Evolutionary conservation across 2,888 invertebrate genomes (phyloP), one percentile per base, ranked within the genome.

Genomic region (Neria commutata): DNA sequence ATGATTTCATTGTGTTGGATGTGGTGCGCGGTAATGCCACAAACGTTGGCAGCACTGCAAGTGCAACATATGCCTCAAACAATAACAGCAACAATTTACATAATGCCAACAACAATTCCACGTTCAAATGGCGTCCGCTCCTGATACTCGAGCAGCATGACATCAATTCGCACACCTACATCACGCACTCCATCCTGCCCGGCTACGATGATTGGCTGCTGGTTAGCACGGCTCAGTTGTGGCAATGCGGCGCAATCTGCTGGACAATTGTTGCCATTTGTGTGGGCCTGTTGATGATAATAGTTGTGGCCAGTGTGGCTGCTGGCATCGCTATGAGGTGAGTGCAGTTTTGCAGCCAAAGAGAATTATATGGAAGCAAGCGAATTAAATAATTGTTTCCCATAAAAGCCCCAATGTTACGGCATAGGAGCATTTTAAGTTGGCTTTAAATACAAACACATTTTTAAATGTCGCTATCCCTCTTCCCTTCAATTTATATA

Each of bases 1-100:
- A 76, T 63, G 82, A 82, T 74, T 82, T 82, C 60, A 71, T 82
- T 48, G 80, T 82, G 5, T 69, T 82, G 48, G 81, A 82, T 66
- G 75, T 82, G 57, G 77, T 80, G 42, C 72, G 71, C 56, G 59
- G 47, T 42, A 56, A 56, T 55, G 24, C 34, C 24, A 50, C 48
- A 19, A 33, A 17, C 19, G 40, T 47, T 25, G 25, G 34, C 51
- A 50, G n/a, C 4, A 47, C 14, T 33, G 60, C 16, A 25, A 23
- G 21, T 63, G 37, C 54, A 68, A 65, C n/a, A n/a, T n/a, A n/a
- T 37, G 14, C 17, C 49, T n/a, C n/a, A n/a, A 51, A 37, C 40
- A 23, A 33, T 48, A 50, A 14, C 42, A 42, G 51, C 33, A 21
- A 33, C 42, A 14, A 24, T 14, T 24, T 11, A 56, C 45, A 42